Evolutionary conservation across 2,888 invertebrate species (phyloP).

Genomic region (Polydrusus tereticollis): DNA sequence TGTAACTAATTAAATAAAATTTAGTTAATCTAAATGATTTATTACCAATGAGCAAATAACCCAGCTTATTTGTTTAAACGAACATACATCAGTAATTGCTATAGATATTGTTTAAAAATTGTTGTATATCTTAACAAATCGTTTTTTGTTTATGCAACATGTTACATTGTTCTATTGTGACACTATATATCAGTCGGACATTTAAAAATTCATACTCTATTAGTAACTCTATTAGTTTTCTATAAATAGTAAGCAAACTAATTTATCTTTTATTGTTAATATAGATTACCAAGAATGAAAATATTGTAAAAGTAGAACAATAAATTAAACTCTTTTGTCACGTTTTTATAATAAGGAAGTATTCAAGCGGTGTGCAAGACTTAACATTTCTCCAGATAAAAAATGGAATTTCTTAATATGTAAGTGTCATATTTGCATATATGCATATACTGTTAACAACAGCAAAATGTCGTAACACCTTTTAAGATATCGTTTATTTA

Average conservation of each 20-base stretch:
- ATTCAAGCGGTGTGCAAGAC: conserved; percentile 1
- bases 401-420: conserved; percentile 10
- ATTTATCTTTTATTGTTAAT: conserved; percentile 13
- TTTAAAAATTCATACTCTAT: neutral
- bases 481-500: neutral
- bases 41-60: too few relatives aligned
- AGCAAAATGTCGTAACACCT: neutral
- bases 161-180: neutral
- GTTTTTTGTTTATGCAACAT: neutral
- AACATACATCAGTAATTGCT: too few relatives aligned
- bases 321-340: conserved; percentile 30
- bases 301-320: conserved; percentile 18
- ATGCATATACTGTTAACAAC: neutral
- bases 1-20: too few relatives aligned
- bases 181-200: neutral
- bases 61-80: too few relatives aligned
- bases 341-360: conserved; percentile 32
- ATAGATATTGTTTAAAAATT: too few relatives aligned
- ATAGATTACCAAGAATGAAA: conserved; percentile 9
- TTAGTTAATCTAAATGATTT: too few relatives aligned
- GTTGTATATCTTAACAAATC: neutral
- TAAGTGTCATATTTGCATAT: neutral
- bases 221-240: neutral
- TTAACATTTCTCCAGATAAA: conserved; percentile 20
- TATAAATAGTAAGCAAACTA: conserved; percentile 10